Percentiles rank a stretch among this genome's conserved stretches.
phyloP scores from a whole-genome alignment of 2,797 vertebrate species.

The Labeo calbasu region DNA sequence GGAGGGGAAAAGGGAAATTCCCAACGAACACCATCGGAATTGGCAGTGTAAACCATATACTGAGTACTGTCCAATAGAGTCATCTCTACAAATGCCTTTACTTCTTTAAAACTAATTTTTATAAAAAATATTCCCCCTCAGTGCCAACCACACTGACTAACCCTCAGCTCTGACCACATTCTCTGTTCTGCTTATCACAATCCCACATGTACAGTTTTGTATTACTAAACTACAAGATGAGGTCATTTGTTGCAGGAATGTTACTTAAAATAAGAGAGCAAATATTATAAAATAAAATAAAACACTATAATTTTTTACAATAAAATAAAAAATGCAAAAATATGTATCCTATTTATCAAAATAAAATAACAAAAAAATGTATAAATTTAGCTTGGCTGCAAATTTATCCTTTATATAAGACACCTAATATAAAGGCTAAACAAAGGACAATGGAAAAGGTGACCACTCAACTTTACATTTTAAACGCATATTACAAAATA shows the following conservation, averaged over 20 bases:
- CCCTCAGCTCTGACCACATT: neutral
- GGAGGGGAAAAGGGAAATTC: neutral
- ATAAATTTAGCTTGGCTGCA: neutral
- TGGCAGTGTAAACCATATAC: neutral
- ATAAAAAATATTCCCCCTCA: neutral
- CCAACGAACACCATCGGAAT: neutral
- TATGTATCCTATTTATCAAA: neutral
- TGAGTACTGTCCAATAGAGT: neutral
- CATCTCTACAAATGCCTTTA: neutral
- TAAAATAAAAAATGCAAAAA: neutral
- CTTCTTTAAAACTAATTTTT: conserved; percentile 20
- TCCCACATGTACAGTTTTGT: neutral
- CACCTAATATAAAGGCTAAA: neutral
- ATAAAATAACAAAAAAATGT: neutral
- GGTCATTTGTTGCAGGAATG: neutral
- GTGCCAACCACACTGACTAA: neutral
- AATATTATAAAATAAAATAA: neutral
- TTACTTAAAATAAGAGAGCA: neutral
- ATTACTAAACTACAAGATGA: neutral
- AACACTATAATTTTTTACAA: neutral
- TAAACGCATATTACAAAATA: neutral
- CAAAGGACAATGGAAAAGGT: neutral
- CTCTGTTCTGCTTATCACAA: neutral
- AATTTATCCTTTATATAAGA: neutral
- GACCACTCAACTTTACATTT: neutral